Percentiles rank a stretch among this genome's conserved stretches.
These are phyloP conservation scores for Diarsia dahlii DNA, from an alignment of 2,888 invertebrate species.

Conservation along the genomic window DNA sequence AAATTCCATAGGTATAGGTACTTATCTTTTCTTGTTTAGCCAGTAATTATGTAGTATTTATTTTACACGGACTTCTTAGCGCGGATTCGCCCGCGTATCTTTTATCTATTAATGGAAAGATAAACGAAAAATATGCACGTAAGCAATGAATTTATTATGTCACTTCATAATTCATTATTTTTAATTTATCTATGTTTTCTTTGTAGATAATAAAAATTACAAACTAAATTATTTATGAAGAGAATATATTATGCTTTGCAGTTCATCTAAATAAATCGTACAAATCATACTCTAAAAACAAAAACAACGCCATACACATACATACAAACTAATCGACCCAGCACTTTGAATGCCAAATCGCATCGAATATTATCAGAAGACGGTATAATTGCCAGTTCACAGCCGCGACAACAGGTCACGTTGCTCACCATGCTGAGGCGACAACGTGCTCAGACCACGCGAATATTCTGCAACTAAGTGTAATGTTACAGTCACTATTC, in stretches of 20 bases:
- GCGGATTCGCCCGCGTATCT: not conserved
- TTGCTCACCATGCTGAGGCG: slow-evolving; percentile 44
- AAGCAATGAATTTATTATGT: too few species aligned
- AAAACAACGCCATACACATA: slow-evolving; percentile 20
- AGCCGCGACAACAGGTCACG: slow-evolving; percentile 47
- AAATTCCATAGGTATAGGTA: not conserved
- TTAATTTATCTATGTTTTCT: not conserved
- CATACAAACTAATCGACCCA: slow-evolving; percentile 1
- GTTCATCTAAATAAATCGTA: slow-evolving; percentile 32
- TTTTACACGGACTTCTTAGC: not conserved
- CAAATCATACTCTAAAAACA: slow-evolving; percentile 6
- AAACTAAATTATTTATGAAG: not conserved
- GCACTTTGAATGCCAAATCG: slow-evolving; percentile 31
- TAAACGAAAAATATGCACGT: too few species aligned
- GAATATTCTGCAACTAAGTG: slow-evolving; percentile 49
- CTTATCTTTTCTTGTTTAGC: not conserved
- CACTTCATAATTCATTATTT: not conserved
- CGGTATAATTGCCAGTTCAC: slow-evolving; percentile 14
- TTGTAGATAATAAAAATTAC: not conserved
- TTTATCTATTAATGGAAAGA: too few species aligned
- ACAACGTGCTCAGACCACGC: slow-evolving; percentile 53
- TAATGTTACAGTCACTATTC: not conserved
- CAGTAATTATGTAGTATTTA: not conserved
- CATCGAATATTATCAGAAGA: slow-evolving; percentile 30
- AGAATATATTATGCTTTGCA: not conserved